Conservation (phyloP, 2,797 vertebrate species). For the Thunnus albacares region DNA sequence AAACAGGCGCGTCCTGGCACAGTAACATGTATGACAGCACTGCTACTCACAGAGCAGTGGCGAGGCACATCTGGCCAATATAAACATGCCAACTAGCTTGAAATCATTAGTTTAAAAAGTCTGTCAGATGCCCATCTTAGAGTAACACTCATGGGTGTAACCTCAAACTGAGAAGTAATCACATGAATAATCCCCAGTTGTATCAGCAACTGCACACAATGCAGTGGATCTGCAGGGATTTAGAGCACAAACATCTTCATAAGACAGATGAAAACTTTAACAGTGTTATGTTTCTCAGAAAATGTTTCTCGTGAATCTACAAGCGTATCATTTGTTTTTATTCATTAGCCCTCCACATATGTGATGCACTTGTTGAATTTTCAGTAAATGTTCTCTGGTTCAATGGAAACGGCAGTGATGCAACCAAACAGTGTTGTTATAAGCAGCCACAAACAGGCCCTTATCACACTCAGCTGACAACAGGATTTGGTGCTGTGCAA, state of each 20-base stretch:
- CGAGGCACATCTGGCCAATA: slow-evolving; percentile 20
- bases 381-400: slow-evolving; percentile 35
- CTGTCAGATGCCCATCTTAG: slow-evolving; percentile 48
- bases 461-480: slow-evolving; percentile 43
- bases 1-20: slow-evolving; percentile 20
- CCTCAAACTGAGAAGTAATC: slow-evolving; percentile 51
- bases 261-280: slow-evolving; percentile 22
- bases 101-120: slow-evolving; percentile 37
- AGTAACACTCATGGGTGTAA: slow-evolving; percentile 49
- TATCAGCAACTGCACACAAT: slow-evolving; percentile 26
- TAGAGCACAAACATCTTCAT: slow-evolving; percentile 36
- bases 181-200: slow-evolving; percentile 20
- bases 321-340: slow-evolving; percentile 35
- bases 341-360: slow-evolving; percentile 16
- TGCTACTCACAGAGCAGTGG: slow-evolving; percentile 23
- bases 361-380: slow-evolving; percentile 15
- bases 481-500: slow-evolving; percentile 51
- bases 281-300: neutral
- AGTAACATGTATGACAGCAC: slow-evolving; percentile 35
- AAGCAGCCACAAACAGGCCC: slow-evolving; percentile 14
- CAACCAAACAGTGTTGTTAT: slow-evolving; percentile 44
- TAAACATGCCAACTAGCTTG: slow-evolving; percentile 38
- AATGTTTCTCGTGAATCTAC: slow-evolving; percentile 52
- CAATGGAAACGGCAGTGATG: slow-evolving; percentile 26
- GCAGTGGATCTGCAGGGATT: slow-evolving; percentile 16